Conservation (phyloP, 2,113 vertebrate genomes). For the Tretioscincus oriximinensis region DNA sequence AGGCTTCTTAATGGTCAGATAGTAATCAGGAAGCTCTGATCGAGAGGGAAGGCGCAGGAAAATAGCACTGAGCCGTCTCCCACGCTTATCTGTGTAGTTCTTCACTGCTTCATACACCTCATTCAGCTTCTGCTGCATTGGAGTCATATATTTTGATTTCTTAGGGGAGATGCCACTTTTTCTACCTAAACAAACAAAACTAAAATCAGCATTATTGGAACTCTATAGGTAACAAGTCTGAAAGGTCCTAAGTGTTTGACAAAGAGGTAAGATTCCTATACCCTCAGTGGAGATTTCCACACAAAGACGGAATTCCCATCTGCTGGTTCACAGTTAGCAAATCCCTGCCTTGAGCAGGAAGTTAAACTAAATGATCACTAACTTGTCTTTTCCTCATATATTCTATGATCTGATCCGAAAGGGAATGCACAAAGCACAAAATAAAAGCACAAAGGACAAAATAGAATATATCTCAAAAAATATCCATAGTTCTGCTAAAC, state of each 20-base stretch:
- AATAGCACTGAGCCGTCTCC: conserved; percentile 96
- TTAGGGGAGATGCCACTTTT: conserved; percentile 95
- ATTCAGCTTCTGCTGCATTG: conserved; percentile 95
- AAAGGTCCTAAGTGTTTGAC: neutral
- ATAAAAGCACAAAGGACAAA: too few relatives aligned
- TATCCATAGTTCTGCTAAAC: too few relatives aligned
- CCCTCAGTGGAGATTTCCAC: too few relatives aligned
- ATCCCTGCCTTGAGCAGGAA: neutral
- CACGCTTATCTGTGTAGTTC: conserved; percentile 95
- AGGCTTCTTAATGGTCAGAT: conserved; percentile 95
- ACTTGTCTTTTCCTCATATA: too few relatives aligned
- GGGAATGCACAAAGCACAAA: too few relatives aligned
- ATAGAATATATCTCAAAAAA: too few relatives aligned
- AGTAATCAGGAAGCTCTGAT: conserved; percentile 97
- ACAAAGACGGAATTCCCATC: too few relatives aligned
- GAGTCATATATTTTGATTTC: conserved; percentile 96
- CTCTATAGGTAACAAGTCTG: neutral
- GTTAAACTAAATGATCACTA: neutral
- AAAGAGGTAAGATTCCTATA: neutral
- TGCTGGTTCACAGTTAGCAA: too few relatives aligned
- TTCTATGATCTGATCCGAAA: too few relatives aligned
- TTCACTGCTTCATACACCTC: conserved; percentile 97
- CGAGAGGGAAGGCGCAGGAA: conserved; percentile 95
- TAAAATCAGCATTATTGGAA: neutral
- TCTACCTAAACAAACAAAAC: conserved; percentile 75